phyloP scores from a whole-genome alignment of 2,113 vertebrate species.

The Melanostigma gelatinosum region DNA sequence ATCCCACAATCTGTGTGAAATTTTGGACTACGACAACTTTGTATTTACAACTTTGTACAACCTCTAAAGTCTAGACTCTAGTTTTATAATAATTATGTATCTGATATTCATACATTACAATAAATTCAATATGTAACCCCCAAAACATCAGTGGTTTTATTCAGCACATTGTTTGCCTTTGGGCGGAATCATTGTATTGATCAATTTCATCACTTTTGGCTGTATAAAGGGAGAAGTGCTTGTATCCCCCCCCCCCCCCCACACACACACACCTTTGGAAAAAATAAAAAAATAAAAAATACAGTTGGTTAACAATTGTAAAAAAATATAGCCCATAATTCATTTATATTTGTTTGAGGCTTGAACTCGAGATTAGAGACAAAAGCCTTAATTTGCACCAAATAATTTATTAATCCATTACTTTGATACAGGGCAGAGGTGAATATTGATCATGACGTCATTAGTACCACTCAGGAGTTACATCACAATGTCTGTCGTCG shows the following conservation, averaged over 20 bases:
- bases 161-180: no score
- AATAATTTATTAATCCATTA: slow-evolving; percentile 68
- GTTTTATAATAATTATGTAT: not conserved
- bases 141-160: no score
- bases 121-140: no score
- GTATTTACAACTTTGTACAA: no score
- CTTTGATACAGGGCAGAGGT: slow-evolving; percentile 53
- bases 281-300: not conserved
- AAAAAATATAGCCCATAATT: not conserved
- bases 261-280: no score
- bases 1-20: no score
- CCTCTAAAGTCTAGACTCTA: not conserved
- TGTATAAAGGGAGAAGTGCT: no score
- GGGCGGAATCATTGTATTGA: no score
- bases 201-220: no score
- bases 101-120: no score
- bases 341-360: not conserved
- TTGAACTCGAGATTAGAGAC: not conserved
- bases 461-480: slow-evolving; percentile 53
- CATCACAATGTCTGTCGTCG: slow-evolving; percentile 15
- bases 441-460: slow-evolving; percentile 56
- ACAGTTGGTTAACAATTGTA: not conserved
- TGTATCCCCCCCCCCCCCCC: no score
- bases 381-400: slow-evolving; percentile 30
- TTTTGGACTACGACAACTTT: no score